phyloP scores from a whole-genome alignment of 2,888 invertebrate genomes.

The Xestia xanthographa region DNA sequence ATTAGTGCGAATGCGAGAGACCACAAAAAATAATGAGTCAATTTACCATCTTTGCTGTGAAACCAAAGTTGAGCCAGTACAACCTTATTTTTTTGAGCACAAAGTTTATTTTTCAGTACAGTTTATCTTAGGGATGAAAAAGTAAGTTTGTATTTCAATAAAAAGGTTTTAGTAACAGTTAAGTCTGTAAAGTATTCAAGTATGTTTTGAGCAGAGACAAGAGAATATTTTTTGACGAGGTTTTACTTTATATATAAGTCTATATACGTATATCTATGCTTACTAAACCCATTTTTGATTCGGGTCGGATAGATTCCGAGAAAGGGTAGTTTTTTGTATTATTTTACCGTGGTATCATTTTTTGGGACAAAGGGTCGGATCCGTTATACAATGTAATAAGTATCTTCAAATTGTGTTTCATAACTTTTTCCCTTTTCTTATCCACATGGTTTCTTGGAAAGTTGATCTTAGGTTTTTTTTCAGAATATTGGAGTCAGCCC shows the following conservation, averaged over 20 bases:
- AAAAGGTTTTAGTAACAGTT: slow-evolving; percentile 56
- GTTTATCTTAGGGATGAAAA: neutral
- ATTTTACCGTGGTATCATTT: slow-evolving; percentile 25
- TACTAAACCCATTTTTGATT: slow-evolving; percentile 29
- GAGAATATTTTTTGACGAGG: slow-evolving; percentile 40
- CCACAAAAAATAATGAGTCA: slow-evolving; percentile 84
- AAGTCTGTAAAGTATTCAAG: slow-evolving; percentile 52
- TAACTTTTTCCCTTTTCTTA: slow-evolving; percentile 1
- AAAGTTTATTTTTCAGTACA: slow-evolving; percentile 37
- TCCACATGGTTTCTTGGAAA: neutral
- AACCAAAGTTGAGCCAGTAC: neutral
- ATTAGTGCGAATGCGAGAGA: slow-evolving; percentile 79
- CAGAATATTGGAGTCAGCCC: neutral
- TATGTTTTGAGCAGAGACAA: slow-evolving; percentile 41
- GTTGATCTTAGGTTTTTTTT: slow-evolving; percentile 8
- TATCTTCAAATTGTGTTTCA: slow-evolving; percentile 29
- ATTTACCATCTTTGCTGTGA: slow-evolving; percentile 54
- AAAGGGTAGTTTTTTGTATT: slow-evolving; percentile 26
- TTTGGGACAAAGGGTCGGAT: slow-evolving; percentile 16
- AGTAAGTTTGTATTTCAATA: slow-evolving; percentile 61
- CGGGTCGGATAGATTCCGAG: slow-evolving; percentile 1
- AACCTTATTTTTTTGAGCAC: slow-evolving; percentile 14
- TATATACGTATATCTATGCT: neutral
- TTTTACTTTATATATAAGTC: slow-evolving; percentile 32
- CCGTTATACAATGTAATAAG: slow-evolving; percentile 21